Base-by-base conservation (phyloP, 2,113 vertebrate species). In the Ameiurus melas region DNA sequence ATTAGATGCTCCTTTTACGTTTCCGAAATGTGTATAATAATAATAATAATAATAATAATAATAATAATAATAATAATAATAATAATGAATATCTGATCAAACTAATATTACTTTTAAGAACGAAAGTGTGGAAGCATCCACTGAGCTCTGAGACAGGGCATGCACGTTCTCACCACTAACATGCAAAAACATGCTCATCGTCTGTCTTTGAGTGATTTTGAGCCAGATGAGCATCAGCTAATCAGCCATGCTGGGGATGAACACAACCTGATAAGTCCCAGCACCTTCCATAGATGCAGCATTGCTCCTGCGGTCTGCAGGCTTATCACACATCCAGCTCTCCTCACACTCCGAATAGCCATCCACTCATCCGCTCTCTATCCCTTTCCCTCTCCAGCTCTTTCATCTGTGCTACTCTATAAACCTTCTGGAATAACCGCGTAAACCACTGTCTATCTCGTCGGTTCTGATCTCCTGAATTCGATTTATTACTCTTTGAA, bases 201-300 rank as follows among this genome's bases (percentile, higher is more conserved):
- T 96, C 96, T 96, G 95, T 95, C 96, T 99, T 95, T 98, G 96
- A 98, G 97, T 96, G 97, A 95, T 97, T 96, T 96, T 98, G 97
- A 99, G 97, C 97, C 95, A 92, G 94, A 93, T 5, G 96, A 95
- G 96, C 93, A 94, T 86, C 95, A 96, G 96, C 96, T 99, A 98
- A 98, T 99, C 97, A 97, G 96, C 96, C 96, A 96, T 96, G 97
- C 96, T 95, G 97, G 96, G 96, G 97, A 96, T 97, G 97, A 96
- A 98, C 97, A 97, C 97, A 97, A 96, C 96, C 97, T 97, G 98
- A 99, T 99, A 99, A 99, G 96, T 99, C 97, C 96, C 95, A 97
- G 96, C 96, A 96, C 97, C 97, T 97, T 98, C 97, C 97, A 96
- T 95, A 95, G 96, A 95, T 96, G 94, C 96, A 94, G 96, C 94